A percentile compares a stretch with the other conserved stretches of the same genome.
Conservation (phyloP, 1,140 invertebrate genomes). For the Aphis craccivora region DNA sequence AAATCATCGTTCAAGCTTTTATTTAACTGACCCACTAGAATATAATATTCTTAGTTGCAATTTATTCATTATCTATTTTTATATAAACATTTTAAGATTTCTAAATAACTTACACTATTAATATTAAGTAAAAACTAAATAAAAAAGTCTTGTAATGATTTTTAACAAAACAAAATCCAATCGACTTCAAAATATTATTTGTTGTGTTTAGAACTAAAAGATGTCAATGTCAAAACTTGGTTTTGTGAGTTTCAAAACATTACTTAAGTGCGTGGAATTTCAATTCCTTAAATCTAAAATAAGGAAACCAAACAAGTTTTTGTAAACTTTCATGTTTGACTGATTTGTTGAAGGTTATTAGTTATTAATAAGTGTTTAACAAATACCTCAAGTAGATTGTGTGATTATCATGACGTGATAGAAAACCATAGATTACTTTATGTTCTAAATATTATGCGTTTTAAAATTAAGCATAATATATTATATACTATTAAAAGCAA, state of each 20-base stretch:
- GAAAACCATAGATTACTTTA: neutral
- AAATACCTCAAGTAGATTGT: neutral
- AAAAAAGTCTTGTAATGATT: no score
- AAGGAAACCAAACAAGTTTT: neutral
- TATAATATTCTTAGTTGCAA: no score
- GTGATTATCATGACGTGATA: neutral
- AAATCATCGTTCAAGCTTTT: no score
- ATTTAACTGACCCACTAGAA: no score
- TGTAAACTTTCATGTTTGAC: neutral
- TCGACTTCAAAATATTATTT: neutral
- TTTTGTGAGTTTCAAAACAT: neutral
- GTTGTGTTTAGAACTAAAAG: neutral
- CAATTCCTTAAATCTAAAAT: neutral
- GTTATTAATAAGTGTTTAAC: neutral
- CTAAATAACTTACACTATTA: neutral
- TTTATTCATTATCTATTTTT: neutral
- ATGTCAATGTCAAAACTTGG: neutral
- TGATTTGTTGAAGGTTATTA: neutral
- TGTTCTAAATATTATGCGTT: neutral
- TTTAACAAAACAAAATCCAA: neutral
- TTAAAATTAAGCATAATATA: neutral
- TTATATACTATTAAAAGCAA: no score
- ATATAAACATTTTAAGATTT: neutral
- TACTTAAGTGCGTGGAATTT: neutral
- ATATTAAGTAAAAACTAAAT: neutral